Evolutionary conservation across 2,797 vertebrate species (phyloP).

Genomic region (Clarias pachynema): DNA sequence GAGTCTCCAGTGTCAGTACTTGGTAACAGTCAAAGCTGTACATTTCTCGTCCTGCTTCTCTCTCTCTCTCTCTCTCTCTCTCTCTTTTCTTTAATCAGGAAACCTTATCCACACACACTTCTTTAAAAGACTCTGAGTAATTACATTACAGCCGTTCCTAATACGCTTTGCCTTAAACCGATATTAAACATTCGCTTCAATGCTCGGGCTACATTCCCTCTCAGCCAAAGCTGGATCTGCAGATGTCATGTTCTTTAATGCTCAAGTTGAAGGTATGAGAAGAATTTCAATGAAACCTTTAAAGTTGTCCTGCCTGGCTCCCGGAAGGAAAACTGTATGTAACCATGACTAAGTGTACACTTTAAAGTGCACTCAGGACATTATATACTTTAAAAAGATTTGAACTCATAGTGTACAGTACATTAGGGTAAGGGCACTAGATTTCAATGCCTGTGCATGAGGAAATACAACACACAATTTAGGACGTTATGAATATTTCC

Average conservation of each 20-base stretch:
- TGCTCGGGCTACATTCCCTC: not conserved
- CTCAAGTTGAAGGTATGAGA: not conserved
- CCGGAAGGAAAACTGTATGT: not conserved
- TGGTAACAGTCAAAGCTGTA: not conserved
- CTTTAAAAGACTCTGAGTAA: slow-evolving; percentile 4
- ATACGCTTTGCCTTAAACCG: slow-evolving; percentile 12
- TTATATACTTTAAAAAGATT: not conserved
- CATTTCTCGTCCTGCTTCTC: not conserved
- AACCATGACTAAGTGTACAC: not conserved
- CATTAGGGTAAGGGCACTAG: not conserved
- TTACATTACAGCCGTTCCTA: slow-evolving; percentile 5
- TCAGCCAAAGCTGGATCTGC: not conserved
- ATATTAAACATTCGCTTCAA: slow-evolving; percentile 20
- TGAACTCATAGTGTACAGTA: no score
- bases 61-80: not conserved
- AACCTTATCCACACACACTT: not conserved
- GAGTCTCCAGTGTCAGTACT: not conserved
- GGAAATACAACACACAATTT: not conserved
- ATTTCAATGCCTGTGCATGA: not conserved
- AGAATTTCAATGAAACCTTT: not conserved
- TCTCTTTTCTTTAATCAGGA: not conserved
- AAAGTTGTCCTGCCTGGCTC: not conserved
- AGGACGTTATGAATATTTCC: not conserved
- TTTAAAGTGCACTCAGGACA: not conserved
- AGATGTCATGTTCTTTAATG: slow-evolving; percentile 9